Evolutionary conservation across 2,888 invertebrate genomes (phyloP).

Genomic region (Apamea epomidion): DNA sequence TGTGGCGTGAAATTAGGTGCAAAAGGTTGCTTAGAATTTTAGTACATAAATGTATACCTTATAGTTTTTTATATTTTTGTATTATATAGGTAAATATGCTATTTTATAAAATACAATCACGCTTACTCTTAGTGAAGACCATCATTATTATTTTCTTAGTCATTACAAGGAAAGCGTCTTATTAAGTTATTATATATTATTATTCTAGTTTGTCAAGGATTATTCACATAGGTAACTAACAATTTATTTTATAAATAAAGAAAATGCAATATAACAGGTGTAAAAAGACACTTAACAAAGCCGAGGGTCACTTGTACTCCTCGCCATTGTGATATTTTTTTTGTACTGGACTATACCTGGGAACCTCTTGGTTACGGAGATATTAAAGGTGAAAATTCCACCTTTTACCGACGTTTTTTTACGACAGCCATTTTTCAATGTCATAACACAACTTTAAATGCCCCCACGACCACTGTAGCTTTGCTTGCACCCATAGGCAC

Average conservation of each 20-base stretch:
- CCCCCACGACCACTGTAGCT: no score
- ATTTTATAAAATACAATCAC: slow-evolving; percentile 33
- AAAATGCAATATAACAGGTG: slow-evolving; percentile 20
- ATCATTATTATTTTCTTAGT: slow-evolving; percentile 24
- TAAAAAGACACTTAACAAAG: no score
- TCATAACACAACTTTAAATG: no score
- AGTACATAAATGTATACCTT: not conserved
- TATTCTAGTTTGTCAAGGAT: slow-evolving; percentile 14
- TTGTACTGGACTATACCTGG: no score
- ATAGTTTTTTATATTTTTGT: not conserved
- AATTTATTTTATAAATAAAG: slow-evolving; percentile 2
- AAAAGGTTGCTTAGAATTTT: not conserved
- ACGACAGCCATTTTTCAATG: no score
- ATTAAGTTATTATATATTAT: not conserved
- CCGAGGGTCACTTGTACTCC: no score
- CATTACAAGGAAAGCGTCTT: slow-evolving; percentile 18
- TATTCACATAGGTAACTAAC: slow-evolving; percentile 20
- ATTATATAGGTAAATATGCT: not conserved
- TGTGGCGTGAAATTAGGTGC: not conserved
- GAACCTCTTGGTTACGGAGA: no score
- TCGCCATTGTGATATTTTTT: no score
- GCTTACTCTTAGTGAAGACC: slow-evolving; percentile 33
- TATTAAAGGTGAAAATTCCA: no score
- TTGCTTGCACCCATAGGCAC: no score
- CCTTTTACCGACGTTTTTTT: no score